Evolutionary conservation across 2,113 vertebrate species (phyloP).

Genomic region (Epinephelus moara): DNA sequence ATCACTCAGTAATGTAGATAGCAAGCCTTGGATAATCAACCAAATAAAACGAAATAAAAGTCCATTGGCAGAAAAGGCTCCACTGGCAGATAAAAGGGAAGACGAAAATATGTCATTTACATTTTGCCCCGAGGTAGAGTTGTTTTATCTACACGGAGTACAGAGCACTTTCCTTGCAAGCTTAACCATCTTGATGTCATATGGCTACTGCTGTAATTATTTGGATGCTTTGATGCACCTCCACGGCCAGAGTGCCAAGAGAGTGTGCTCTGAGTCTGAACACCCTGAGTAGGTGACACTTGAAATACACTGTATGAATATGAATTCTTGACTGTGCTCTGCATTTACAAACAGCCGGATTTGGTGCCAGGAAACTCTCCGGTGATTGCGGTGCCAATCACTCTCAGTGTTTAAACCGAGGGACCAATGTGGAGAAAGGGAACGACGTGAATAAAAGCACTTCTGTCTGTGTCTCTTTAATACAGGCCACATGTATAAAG

Average conservation of each 20-base stretch:
- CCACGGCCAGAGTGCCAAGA: slow-evolving; percentile 51
- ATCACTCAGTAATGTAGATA: slow-evolving; percentile 9
- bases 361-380: slow-evolving; percentile 55
- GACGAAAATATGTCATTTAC: slow-evolving; percentile 49
- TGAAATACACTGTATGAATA: slow-evolving; percentile 72
- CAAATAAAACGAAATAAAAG: slow-evolving; percentile 28
- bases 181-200: slow-evolving; percentile 52
- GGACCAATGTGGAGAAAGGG: slow-evolving; percentile 18
- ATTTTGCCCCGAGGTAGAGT: slow-evolving; percentile 45
- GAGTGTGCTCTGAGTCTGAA: slow-evolving; percentile 61
- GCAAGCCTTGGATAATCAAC: slow-evolving; percentile 27
- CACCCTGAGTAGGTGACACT: slow-evolving; percentile 69
- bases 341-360: slow-evolving; percentile 67
- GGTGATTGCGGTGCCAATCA: slow-evolving; percentile 73
- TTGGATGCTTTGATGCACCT: slow-evolving; percentile 76
- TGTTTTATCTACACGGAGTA: slow-evolving; percentile 43
- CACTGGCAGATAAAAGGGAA: slow-evolving; percentile 46
- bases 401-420: slow-evolving; percentile 36
- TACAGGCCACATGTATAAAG: slow-evolving; percentile 25
- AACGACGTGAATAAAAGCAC: slow-evolving; percentile 47
- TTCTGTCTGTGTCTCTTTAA: slow-evolving; percentile 40
- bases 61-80: slow-evolving; percentile 5
- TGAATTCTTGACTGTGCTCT: slow-evolving; percentile 64
- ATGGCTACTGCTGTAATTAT: slow-evolving; percentile 61
- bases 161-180: slow-evolving; percentile 37